These are phyloP conservation scores for Xanthorhoe designata DNA, from an alignment of 2,888 invertebrate genomes.

Conservation along the genomic window DNA sequence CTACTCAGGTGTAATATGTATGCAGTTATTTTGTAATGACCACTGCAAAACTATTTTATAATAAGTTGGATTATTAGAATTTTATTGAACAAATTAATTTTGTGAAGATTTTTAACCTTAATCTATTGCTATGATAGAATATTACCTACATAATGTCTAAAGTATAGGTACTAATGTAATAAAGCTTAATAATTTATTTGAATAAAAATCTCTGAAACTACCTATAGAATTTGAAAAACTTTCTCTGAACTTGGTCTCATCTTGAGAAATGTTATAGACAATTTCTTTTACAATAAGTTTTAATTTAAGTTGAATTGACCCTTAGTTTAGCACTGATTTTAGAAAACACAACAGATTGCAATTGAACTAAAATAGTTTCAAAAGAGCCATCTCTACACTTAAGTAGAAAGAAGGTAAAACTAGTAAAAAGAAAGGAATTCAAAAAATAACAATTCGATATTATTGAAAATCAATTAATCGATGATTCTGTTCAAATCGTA, in stretches of 20 bases:
- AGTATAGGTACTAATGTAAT: too few relatives aligned
- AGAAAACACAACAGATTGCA: not conserved
- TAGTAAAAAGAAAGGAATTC: not conserved
- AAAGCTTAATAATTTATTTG: too few relatives aligned
- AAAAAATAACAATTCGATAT: not conserved
- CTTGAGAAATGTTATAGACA: too few relatives aligned
- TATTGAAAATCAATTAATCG: not conserved
- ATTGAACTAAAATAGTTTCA: not conserved
- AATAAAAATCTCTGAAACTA: too few relatives aligned
- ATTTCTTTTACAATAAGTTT: too few relatives aligned
- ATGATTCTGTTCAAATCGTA: not conserved
- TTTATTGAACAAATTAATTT: not conserved
- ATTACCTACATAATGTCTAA: too few relatives aligned
- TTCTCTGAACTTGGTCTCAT: too few relatives aligned
- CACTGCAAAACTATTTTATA: not conserved
- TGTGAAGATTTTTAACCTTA: not conserved
- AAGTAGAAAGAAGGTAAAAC: not conserved
- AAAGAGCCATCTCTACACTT: not conserved
- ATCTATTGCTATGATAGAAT: too few relatives aligned
- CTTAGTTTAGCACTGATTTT: not conserved
- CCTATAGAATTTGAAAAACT: too few relatives aligned
- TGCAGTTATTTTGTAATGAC: conserved; percentile 8
- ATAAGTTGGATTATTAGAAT: not conserved
- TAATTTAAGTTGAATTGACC: not conserved
- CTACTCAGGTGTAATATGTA: conserved; percentile 1